Evolutionary conservation across 2,797 vertebrate species (phyloP), one percentile per base, ranked within the genome.

Genomic region (Nasua narica): DNA sequence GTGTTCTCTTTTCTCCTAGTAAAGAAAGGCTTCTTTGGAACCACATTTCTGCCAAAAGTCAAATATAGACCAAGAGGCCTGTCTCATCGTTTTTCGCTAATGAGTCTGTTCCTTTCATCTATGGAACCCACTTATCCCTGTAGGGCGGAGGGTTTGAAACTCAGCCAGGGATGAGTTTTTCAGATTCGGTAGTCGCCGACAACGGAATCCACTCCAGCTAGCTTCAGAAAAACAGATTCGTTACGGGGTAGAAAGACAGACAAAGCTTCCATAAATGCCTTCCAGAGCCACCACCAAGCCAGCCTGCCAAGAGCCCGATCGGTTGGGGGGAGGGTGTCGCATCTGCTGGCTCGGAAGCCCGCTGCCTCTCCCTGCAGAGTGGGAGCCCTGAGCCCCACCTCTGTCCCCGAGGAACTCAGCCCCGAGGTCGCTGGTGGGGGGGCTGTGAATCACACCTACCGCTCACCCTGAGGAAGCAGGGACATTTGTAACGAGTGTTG

Each of bases 141-240:
- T 25, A 70, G 32, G 29, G 54, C 84, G 50, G 58, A 19, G n/a
- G 72, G 37, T 58, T 58, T 83, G 37, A 92, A 81, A 87, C 50
- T 52, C 67, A 46, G 40, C 77, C 82, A 46, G 43, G 43, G 54
- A 95, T 35, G 70, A 76, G 37, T 52, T 88, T 74, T 50, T 94
- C 91, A 40, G 23, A 35, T 87, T 86, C 74, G 54, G 50, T 21
- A 60, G 19, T 12, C 50, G 67, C 21, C 60, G 50, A 79, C 54
- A n/a, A 87, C 65, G 90, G 85, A 77, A 81, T 40, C 76, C 29
- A 76, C n/a, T 77, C 54, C 72, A 29, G 81, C 79, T 76, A 52
- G 54, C n/a, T 90, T 77, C 94, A 87, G 82, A 54, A 52, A 6
- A 52, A 67, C 72, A 35, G 62, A 13, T 32, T 77, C 19, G 35